Evolutionary conservation across 2,888 invertebrate genomes (phyloP), one percentile per base, ranked within the genome.

Genomic region (Oscheius onirici): DNA sequence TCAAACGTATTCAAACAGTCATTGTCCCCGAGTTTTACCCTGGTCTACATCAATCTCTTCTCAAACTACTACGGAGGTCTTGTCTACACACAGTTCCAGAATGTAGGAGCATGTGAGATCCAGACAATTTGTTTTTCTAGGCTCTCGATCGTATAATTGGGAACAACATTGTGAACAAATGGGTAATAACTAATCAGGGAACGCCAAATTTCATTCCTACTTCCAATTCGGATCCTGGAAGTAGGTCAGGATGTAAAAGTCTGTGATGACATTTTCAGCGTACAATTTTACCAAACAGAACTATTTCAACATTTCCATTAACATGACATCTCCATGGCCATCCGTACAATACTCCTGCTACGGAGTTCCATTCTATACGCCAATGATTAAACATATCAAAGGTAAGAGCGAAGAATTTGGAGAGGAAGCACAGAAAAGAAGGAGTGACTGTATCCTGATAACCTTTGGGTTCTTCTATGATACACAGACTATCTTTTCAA

Each of bases 31-130:
- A 17, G 17, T 34, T 58, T 41, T 13, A 58, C 34, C 40, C 22
- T 58, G 34, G 49, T 63, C 5, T 49, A 24, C 17, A 28, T 63
- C 34, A 63, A 63, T 49, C 10, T 49, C 13, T 49, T 63, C 8
- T 49, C 63, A 13, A 46, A 63, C n/a, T 63, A 63, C 34, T 63
- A 24, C 5, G 63, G 63, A 49, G 63, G 63, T 46, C 49, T 63
- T 6, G 26, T 46, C 26, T 28, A 49, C 13, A 28, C 49, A 6
- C 63, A 63, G 20, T 63, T 63, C 24, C 46, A 63, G 17, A 22
- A 11, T 15, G 63, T 63, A n/a, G 3, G 43, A n/a, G 20, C n/a
- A 11, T 34, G 1, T n/a, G 40, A 55, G n/a, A 13, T 24, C 24
- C 8, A 3, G 26, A 24, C 6, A 20, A 26, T 15, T 15, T 13